phyloP scores from a whole-genome alignment of 2,797 vertebrate species.

The Mionectes olivaceus region DNA sequence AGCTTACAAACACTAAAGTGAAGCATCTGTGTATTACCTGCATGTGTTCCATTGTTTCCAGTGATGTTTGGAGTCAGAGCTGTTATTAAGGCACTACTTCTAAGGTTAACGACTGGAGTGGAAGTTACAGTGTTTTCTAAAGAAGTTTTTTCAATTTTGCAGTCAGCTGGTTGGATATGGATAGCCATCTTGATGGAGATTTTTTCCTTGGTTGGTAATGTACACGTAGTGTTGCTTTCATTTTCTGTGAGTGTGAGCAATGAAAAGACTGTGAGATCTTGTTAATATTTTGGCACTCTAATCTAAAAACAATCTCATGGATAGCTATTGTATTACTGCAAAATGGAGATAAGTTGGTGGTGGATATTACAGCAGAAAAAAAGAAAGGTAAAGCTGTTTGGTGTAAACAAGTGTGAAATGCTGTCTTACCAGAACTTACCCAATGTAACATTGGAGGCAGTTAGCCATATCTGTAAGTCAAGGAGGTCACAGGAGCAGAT shows the following conservation, averaged over 20 bases:
- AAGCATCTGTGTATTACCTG: conserved; percentile 61
- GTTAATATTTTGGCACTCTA: background rate
- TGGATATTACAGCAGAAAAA: background rate
- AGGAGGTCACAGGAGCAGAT: conserved; percentile 83
- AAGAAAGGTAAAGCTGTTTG: background rate
- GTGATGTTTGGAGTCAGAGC: background rate
- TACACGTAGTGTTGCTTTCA: conserved; percentile 68
- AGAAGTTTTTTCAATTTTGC: background rate
- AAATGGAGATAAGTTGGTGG: background rate
- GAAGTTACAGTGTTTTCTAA: background rate
- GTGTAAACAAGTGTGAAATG: background rate
- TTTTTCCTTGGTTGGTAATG: conserved; percentile 1
- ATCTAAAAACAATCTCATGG: background rate
- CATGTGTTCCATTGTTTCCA: conserved; percentile 16
- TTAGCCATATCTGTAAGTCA: conserved; percentile 74
- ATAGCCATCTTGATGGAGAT: conserved; percentile 64
- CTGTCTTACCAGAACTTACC: conserved; percentile 73
- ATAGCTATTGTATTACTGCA: background rate
- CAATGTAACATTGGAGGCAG: conserved; percentile 59
- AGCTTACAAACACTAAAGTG: background rate
- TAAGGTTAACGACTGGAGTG: background rate
- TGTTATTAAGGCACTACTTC: conserved; percentile 32
- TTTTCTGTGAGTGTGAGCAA: conserved; percentile 71
- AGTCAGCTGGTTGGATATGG: conserved; percentile 24
- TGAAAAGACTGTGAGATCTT: background rate